Evolutionary conservation across 2,797 vertebrate genomes (phyloP).

Genomic region (Scomberomorus guttatus): DNA sequence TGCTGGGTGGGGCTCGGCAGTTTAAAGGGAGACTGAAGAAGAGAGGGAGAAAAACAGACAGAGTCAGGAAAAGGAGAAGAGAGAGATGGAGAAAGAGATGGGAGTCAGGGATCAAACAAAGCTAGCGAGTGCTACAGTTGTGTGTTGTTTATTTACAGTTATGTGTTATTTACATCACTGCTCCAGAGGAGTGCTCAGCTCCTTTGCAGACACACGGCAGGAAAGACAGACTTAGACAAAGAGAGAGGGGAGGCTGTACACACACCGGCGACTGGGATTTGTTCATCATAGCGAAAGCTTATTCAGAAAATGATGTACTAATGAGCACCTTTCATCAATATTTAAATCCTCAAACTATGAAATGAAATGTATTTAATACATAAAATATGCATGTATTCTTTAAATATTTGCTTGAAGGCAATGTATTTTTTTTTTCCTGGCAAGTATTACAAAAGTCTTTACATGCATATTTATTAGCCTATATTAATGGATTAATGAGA

Average conservation of each 20-base stretch:
- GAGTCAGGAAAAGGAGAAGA: constrained; percentile 63
- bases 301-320: constrained; percentile 41
- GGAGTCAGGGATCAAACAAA: constrained; percentile 31
- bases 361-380: constrained; percentile 60
- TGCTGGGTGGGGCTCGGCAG: constrained; percentile 59
- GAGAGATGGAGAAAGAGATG: constrained; percentile 13
- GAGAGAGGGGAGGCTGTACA: constrained; percentile 45
- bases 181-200: constrained; percentile 43
- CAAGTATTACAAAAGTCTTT: constrained; percentile 32
- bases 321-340: constrained; percentile 54
- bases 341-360: constrained; percentile 50
- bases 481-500: constrained; percentile 49
- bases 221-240: constrained; percentile 63
- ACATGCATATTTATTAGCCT: constrained; percentile 66
- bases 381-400: constrained; percentile 53
- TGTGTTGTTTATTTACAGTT: constrained; percentile 58
- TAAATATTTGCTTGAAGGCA: constrained; percentile 37
- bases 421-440: constrained; percentile 14
- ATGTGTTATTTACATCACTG: constrained; percentile 55
- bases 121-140: constrained; percentile 27
- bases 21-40: constrained; percentile 46
- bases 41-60: constrained; percentile 41
- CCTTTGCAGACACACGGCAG: constrained; percentile 52
- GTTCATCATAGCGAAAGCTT: constrained; percentile 41
- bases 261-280: constrained; percentile 34